phyloP scores from a whole-genome alignment of 64 coral and sea anemone genomes.

The Trachythela sp. region DNA sequence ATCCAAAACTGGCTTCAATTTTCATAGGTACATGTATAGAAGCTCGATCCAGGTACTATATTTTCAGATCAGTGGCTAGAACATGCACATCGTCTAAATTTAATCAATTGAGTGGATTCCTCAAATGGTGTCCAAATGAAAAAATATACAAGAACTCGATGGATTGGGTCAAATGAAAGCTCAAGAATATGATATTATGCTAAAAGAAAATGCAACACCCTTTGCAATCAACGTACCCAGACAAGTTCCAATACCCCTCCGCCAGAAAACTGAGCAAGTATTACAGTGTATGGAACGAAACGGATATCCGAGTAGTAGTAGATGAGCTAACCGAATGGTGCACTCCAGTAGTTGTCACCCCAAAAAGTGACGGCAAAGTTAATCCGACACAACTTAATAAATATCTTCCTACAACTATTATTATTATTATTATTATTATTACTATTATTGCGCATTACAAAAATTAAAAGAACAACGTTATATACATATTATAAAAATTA shows the following conservation, averaged over 20 bases:
- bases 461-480: no score
- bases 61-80: neutral
- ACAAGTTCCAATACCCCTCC: neutral
- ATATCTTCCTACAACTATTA: no score
- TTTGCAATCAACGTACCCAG: neutral
- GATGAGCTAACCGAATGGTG: neutral
- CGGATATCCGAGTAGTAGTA: no score
- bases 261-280: neutral
- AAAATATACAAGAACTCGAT: neutral
- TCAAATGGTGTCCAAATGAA: no score
- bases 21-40: no score
- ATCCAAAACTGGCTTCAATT: no score
- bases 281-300: no score
- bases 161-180: neutral
- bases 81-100: neutral
- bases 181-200: neutral
- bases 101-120: neutral
- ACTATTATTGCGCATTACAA: no score
- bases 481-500: no score
- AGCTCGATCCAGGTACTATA: no score
- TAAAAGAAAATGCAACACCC: neutral
- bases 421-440: no score
- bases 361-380: neutral
- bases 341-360: neutral
- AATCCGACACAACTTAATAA: neutral